Evolutionary conservation across 2,888 invertebrate species (phyloP), one percentile per base, ranked within the genome.

Genomic region (Mycogona germanica): DNA sequence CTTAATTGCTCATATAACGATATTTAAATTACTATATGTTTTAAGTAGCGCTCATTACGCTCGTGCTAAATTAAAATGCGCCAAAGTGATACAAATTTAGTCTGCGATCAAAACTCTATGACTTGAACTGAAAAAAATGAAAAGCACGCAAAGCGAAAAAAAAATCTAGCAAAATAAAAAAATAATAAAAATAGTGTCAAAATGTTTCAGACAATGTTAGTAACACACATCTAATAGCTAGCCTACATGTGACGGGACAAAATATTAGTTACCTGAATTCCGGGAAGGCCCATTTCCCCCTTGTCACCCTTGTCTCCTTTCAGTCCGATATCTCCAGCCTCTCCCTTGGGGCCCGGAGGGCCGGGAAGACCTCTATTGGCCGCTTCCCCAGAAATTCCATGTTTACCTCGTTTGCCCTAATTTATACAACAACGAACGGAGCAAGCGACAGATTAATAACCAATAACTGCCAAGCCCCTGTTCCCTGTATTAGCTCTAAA

Each of bases 341-440:
- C 75, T 61, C 78, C 78, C 63, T 73, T 75, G 58, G 69, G 70
- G 56, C 81, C 82, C 25, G 78, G 76, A 46, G 78, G 75, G 56
- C 82, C 82, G 42, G 78, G 78, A 56, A 77, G 76, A 57, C 84
- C 84, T 64, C 78, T 76, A 61, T 75, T 73, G 67, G 77, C 72
- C 59, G 76, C 76, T 61, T 71, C 70, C 62, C 76, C 77, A 65
- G 75, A 73, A 64, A 72, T 66, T 62, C 74, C 74, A 63, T 73
- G 71, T 62, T 70, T 71, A 64, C 76, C 76, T 75, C 76, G 38
- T 7, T 51, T 51, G 25, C 53, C 53, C 53, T 53, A 30, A 29
- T 47, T 48, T 17, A 52, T 44, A 57, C n/a, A 19, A 28, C 28
- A 46, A 57, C 32, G 40, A 57, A 37, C 45, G n/a, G 14, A 19